Evolutionary conservation across 2,797 vertebrate species (phyloP).

Genomic region (Xerus rutilus): DNA sequence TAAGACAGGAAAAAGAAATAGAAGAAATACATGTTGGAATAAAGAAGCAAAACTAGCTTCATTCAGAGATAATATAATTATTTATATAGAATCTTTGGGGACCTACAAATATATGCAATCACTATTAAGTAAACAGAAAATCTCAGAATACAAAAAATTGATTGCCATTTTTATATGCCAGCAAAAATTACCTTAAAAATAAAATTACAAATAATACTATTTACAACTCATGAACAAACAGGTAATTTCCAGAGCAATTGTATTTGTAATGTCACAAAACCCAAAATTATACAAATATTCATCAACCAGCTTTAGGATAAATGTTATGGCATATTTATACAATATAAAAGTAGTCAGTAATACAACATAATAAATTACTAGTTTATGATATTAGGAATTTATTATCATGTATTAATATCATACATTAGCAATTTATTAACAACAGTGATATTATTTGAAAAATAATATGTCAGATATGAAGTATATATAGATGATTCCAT

Average conservation of each 20-base stretch:
- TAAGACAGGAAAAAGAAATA: background rate
- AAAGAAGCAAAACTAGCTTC: background rate
- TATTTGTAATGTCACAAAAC: constrained; percentile 10
- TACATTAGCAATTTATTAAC: background rate
- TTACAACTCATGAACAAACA: background rate
- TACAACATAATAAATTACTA: background rate
- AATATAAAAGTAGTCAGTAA: background rate
- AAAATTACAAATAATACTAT: background rate
- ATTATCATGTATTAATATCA: too few relatives aligned
- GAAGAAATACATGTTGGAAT: background rate
- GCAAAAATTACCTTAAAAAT: background rate
- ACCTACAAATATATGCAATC: background rate
- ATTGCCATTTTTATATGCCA: background rate
- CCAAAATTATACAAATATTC: constrained; percentile 34
- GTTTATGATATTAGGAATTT: background rate
- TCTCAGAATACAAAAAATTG: background rate
- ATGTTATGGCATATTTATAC: background rate
- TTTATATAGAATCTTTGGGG: background rate
- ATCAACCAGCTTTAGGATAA: background rate
- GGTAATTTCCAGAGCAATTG: background rate
- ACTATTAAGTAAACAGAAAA: background rate
- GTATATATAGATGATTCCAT: background rate
- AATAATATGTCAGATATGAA: background rate
- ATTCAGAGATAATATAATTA: background rate
- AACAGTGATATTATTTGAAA: background rate